Conservation (phyloP, 1,140 invertebrate species). For the Bombus sibiricus region DNA sequence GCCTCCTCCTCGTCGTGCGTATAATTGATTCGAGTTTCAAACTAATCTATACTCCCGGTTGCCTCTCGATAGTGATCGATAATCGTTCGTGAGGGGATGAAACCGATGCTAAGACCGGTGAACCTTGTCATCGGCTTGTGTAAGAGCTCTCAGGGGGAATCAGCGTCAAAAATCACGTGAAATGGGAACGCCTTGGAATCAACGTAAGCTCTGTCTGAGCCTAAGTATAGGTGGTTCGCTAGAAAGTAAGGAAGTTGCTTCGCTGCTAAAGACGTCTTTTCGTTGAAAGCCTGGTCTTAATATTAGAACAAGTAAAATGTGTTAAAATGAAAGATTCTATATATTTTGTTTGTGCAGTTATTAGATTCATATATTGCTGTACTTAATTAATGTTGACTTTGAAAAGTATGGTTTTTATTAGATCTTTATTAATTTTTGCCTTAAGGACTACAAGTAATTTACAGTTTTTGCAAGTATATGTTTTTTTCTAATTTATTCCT, state of each 20-base stretch:
- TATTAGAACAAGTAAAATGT: no score
- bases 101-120: background rate
- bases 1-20: slow-evolving; percentile 38
- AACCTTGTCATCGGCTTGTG: background rate
- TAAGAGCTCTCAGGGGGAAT: slow-evolving; percentile 6
- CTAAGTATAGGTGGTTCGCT: background rate
- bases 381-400: no score
- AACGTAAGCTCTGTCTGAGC: background rate
- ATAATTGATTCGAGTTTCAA: slow-evolving; percentile 77
- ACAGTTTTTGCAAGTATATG: no score
- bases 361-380: background rate
- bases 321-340: background rate
- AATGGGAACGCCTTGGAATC: background rate
- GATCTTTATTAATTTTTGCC: no score
- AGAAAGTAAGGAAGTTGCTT: background rate
- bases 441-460: no score
- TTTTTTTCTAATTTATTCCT: no score
- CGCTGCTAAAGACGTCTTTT: background rate
- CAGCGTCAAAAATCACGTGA: slow-evolving; percentile 16
- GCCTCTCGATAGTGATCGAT: slow-evolving; percentile 66
- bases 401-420: no score
- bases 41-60: slow-evolving; percentile 67
- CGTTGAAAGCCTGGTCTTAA: background rate
- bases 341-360: background rate
- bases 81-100: slow-evolving; percentile 44